Base-by-base conservation (phyloP, 2,797 vertebrate genomes). In the Gouania willdenowi region DNA sequence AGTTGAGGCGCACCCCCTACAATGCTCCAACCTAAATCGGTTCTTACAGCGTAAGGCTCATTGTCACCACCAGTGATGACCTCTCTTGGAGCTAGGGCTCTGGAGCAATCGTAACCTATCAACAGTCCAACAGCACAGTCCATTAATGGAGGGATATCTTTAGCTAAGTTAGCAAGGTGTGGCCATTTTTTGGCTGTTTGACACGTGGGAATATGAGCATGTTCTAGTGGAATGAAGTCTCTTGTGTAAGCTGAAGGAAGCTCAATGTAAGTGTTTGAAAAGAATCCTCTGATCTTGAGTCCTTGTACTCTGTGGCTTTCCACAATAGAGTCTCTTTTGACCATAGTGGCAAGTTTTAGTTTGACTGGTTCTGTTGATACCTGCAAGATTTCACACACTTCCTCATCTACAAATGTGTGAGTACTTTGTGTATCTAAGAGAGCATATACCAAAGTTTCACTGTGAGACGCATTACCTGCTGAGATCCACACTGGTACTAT, bases 1-100 rank as follows among this genome's bases (percentile, higher is more conserved):
- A 2, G 3, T 4, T 14, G 12, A 30, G 11, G n/a, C 11, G 6
- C 3, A 8, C 18, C 4, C 30, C 33, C 26, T 1, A 47, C 15
- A 1, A 47, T 47, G 8, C 26, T 47, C 44, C 26, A 47, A 2
- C 20, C 44, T 2, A 38, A 8, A 14, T 37, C 26, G 3, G 44
- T 47, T 5, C 30, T 30, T 3, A 37, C 2, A 4, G 43, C 44
- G 8, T 18, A 38, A 0, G 26, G 26, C 6, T 31, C 34, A 3
- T 24, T 5, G 2, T 47, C 15, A 7, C 3, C 10, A n/a, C 44
- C 26, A 7, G 34, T 7, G 5, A 47, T 20, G 4, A 38, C 44
- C 10, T 38, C 7, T 6, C 10, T 3, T 5, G 35, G 45, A 7
- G 5, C 9, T 1, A 39, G 12, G 2, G 35, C 28, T 11, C 17